Conservation (phyloP, 1,140 invertebrate genomes). For the Holcopasites calliopsidis region DNA sequence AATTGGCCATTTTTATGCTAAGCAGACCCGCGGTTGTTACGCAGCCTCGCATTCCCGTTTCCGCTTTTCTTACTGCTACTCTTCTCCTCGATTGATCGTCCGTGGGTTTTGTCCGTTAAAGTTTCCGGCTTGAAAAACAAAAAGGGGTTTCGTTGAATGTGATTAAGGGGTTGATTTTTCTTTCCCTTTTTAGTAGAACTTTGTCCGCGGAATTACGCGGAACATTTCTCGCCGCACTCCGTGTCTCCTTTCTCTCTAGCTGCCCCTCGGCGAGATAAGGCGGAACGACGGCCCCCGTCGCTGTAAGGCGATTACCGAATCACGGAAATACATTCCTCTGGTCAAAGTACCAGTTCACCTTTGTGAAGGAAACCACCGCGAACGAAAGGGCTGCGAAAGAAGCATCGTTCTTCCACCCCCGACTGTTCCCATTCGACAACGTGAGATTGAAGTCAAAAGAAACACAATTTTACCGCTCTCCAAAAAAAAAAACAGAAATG, state of each 20-base stretch:
- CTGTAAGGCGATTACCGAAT: conserved; percentile 58
- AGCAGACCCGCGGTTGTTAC: conserved; percentile 51
- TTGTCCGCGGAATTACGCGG: too few species aligned
- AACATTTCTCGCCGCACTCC: neutral
- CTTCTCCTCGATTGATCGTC: conserved; percentile 29
- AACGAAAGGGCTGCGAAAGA: conserved; percentile 7
- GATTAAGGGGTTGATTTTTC: neutral
- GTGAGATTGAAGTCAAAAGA: neutral
- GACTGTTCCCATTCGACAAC: neutral
- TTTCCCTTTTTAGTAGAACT: too few species aligned
- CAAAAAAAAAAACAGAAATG: too few species aligned
- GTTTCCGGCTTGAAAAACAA: neutral
- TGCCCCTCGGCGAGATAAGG: conserved; percentile 46
- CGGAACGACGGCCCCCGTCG: conserved; percentile 21
- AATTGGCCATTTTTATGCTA: conserved; percentile 77
- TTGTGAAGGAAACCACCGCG: neutral
- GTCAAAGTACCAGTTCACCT: conserved; percentile 13
- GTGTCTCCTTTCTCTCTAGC: conserved; percentile 26
- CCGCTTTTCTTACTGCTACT: conserved; percentile 16
- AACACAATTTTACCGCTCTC: neutral
- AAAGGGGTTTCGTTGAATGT: neutral
- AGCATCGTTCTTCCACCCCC: neutral
- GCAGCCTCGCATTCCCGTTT: conserved; percentile 26
- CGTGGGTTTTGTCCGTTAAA: neutral
- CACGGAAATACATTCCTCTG: conserved; percentile 45